Percentiles rank a stretch among this genome's conserved stretches.
Evolutionary conservation across 1,140 invertebrate species (phyloP).

Genomic region (Danaus melanippus): DNA sequence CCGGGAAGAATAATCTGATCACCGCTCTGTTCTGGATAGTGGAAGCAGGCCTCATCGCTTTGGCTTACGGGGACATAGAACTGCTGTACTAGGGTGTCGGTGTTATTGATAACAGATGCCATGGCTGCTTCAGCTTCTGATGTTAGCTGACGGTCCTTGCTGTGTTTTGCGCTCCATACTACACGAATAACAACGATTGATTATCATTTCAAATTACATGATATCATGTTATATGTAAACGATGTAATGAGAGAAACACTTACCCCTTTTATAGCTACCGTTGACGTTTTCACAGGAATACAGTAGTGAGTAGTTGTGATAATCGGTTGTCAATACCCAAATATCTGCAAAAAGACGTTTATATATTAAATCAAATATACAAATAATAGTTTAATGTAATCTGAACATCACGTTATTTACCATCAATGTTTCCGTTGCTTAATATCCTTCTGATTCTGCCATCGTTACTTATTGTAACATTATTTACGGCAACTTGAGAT

Average conservation of each 20-base stretch:
- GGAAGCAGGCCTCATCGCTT: constrained; percentile 44
- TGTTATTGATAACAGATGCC: constrained; percentile 24
- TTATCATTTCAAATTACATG: too few relatives aligned
- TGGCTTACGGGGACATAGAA: constrained; percentile 41
- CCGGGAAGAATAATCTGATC: constrained; percentile 42
- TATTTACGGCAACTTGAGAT: constrained; percentile 29
- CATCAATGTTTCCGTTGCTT: constrained; percentile 31
- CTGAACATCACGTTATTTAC: constrained; percentile 21
- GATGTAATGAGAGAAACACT: constrained; percentile 8
- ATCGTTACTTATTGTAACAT: constrained; percentile 25
- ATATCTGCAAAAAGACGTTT: constrained; percentile 35
- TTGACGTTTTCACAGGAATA: constrained; percentile 50
- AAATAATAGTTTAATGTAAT: not conserved
- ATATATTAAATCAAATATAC: constrained; percentile 1
- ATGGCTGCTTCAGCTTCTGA: constrained; percentile 30
- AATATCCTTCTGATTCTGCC: constrained; percentile 39
- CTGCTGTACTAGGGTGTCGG: constrained; percentile 31
- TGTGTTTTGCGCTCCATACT: constrained; percentile 63
- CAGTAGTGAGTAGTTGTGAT: constrained; percentile 46
- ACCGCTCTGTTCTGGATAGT: constrained; percentile 38
- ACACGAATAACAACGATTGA: constrained; percentile 8
- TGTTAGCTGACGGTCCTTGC: constrained; percentile 30
- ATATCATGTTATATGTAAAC: too few relatives aligned
- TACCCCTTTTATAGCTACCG: constrained; percentile 41
- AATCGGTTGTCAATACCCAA: constrained; percentile 53